Evolutionary conservation across 2,888 invertebrate species (phyloP).

Genomic region (Lymantria monacha): DNA sequence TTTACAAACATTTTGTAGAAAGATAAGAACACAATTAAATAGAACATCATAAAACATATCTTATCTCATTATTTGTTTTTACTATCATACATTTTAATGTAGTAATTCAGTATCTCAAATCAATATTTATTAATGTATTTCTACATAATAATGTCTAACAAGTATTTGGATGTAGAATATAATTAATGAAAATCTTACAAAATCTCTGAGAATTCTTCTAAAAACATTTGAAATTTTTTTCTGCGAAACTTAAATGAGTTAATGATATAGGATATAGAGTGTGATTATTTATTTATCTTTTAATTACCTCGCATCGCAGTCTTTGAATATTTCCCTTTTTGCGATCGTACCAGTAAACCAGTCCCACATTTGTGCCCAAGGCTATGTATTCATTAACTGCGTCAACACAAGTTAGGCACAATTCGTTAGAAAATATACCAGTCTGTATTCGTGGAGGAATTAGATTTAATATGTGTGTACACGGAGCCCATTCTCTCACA

Average conservation of each 20-base stretch:
- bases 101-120: not conserved
- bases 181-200: too few relatives aligned
- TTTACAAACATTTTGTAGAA: not conserved
- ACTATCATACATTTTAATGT: not conserved
- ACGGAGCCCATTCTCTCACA: conserved; percentile 91
- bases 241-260: too few relatives aligned
- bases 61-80: conserved; percentile 16
- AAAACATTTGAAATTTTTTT: too few relatives aligned
- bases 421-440: conserved; percentile 88
- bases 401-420: conserved; percentile 91
- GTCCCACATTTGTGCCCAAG: conserved; percentile 92
- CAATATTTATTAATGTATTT: too few relatives aligned
- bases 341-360: conserved; percentile 94
- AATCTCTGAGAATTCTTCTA: too few relatives aligned
- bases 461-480: conserved; percentile 87
- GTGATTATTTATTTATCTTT: conserved; percentile 12
- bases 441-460: conserved; percentile 88
- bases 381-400: conserved; percentile 91
- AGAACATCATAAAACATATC: not conserved
- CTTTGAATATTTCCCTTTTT: conserved; percentile 89
- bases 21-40: not conserved
- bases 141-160: too few relatives aligned
- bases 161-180: too few relatives aligned
- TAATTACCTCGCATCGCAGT: conserved; percentile 89
- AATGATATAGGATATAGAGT: too few relatives aligned